Evolutionary conservation across 64 coral and sea anemone genomes (phyloP).

Genomic region (Montipora foliosa): DNA sequence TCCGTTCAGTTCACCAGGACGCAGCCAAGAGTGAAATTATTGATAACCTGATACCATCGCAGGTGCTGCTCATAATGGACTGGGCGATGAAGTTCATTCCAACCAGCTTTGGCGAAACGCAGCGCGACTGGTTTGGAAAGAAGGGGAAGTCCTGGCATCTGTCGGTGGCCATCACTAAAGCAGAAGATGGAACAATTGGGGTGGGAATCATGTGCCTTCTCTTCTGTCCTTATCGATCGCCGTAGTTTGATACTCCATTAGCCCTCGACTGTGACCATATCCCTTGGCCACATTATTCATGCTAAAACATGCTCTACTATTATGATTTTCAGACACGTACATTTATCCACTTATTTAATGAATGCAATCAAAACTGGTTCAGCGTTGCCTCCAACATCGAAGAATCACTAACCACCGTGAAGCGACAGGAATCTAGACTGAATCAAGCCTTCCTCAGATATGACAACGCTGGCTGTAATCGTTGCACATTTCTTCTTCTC

Average conservation of each 20-base stretch:
- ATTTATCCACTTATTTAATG: not conserved
- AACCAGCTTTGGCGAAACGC: not conserved
- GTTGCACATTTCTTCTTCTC: constrained; percentile 27
- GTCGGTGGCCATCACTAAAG: not conserved
- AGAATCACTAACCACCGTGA: constrained; percentile 11
- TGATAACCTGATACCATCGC: not conserved
- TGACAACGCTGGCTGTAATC: constrained; percentile 56
- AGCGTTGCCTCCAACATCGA: constrained; percentile 47
- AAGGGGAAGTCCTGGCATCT: not conserved
- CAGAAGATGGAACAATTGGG: not conserved
- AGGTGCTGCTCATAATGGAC: not conserved
- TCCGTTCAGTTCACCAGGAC: not conserved
- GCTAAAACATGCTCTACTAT: not conserved
- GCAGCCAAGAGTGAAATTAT: not conserved
- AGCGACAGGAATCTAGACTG: constrained; percentile 13
- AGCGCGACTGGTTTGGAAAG: not conserved
- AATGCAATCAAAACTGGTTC: not conserved
- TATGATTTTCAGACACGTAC: not conserved
- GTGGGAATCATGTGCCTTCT: not conserved
- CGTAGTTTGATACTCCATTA: constrained; percentile 1
- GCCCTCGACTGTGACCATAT: not conserved
- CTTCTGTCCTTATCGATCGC: not conserved
- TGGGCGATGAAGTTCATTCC: not conserved
- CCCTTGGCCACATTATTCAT: not conserved
- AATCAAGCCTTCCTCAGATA: constrained; percentile 50